Percentiles rank a stretch among this genome's conserved stretches.
These are phyloP conservation scores for Pterophyllum scalare DNA, from an alignment of 2,113 vertebrate species.

Conservation along the genomic window DNA sequence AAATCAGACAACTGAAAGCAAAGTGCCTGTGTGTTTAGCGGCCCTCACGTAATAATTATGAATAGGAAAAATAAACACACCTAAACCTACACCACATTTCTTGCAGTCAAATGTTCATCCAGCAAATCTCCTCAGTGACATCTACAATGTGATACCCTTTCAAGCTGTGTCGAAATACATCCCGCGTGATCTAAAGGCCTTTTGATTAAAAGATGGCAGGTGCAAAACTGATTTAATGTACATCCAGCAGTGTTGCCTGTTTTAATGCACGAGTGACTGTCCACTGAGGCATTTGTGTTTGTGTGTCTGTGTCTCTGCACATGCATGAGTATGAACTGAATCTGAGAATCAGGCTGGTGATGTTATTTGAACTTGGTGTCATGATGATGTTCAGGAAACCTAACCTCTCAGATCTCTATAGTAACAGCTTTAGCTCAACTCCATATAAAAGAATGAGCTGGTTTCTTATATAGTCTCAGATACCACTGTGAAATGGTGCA, in stretches of 20 bases:
- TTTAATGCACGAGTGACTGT: conserved; percentile 42
- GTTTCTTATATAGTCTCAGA: not conserved
- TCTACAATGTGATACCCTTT: conserved; percentile 22
- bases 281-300: not conserved
- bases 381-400: conserved; percentile 1
- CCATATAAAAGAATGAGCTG: not conserved
- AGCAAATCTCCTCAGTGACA: conserved; percentile 20
- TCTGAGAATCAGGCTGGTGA: not conserved
- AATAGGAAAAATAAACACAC: not conserved
- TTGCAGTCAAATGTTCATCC: conserved; percentile 18
- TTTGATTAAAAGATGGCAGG: conserved; percentile 41
- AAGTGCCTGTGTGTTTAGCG: conserved; percentile 2
- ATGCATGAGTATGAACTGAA: not conserved
- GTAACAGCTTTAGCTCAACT: not conserved
- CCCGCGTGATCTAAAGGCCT: conserved; percentile 27
- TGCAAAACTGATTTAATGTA: conserved; percentile 47
- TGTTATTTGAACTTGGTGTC: conserved; percentile 2
- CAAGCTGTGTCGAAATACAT: conserved; percentile 43
- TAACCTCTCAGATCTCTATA: not conserved
- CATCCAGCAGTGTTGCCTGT: conserved; percentile 16
- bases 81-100: not conserved
- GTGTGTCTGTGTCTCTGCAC: not conserved
- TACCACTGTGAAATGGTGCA: not conserved
- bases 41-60: not conserved
- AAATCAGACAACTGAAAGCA: not conserved